A percentile compares a stretch with the other conserved stretches of the same genome.
Evolutionary conservation across 2,888 invertebrate genomes (phyloP).

Genomic region (Macroteleia sp.): DNA sequence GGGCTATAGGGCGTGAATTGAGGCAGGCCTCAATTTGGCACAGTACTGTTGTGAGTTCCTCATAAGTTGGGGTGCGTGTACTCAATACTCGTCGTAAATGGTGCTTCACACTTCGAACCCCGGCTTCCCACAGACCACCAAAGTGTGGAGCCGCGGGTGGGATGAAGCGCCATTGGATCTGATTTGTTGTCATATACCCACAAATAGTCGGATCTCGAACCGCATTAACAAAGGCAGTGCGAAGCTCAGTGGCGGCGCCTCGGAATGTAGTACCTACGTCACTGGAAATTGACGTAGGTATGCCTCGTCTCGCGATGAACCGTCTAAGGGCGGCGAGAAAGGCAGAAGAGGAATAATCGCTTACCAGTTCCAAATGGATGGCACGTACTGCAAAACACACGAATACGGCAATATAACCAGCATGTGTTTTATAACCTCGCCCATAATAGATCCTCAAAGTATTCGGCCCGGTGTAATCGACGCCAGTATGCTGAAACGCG

Average conservation of each 20-base stretch:
- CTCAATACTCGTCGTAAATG: conserved; percentile 59
- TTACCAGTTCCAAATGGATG: conserved; percentile 58
- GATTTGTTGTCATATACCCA: not conserved
- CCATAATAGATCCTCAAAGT: conserved; percentile 11
- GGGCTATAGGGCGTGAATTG: conserved; percentile 48
- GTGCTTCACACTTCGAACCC: conserved; percentile 48
- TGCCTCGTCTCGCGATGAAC: conserved; percentile 2
- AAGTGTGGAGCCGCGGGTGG: not conserved
- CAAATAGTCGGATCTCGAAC: not conserved
- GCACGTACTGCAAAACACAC: conserved; percentile 69
- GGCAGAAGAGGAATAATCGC: not conserved
- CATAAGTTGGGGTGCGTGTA: conserved; percentile 50
- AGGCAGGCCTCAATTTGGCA: conserved; percentile 45
- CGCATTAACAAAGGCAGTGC: not conserved
- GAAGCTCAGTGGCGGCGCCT: not conserved
- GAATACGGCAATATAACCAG: conserved; percentile 66
- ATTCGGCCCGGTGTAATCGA: conserved; percentile 67
- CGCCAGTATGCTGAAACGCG: conserved; percentile 41
- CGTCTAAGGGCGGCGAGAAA: not conserved
- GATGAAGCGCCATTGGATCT: not conserved
- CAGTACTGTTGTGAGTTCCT: conserved; percentile 59
- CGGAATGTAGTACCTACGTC: not conserved
- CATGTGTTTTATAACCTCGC: conserved; percentile 29
- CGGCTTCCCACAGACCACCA: conserved; percentile 5
- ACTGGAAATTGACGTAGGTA: not conserved